Evolutionary conservation across 2,888 invertebrate species (phyloP), one percentile per base, ranked within the genome.

Genomic region (Phanerotoma sp.): DNA sequence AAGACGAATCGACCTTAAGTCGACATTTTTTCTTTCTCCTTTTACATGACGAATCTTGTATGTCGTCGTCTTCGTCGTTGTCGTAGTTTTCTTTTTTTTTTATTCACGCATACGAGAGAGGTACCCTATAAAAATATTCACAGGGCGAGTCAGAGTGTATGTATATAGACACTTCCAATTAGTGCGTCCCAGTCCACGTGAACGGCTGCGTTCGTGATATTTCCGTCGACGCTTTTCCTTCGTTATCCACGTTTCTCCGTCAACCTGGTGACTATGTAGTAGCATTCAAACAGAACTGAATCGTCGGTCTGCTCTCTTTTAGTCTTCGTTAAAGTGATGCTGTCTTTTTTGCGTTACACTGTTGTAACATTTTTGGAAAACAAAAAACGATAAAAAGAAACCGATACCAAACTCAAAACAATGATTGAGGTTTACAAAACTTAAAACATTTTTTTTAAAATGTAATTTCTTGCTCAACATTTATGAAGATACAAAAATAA

Each of bases 201-300:
- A 61, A 61, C 57, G 58, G 57, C 54, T 62, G 56, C 51, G 51
- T 44, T 65, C 68, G 72, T 68, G 75, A 75, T 76, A 77, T 76
- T 77, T 76, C 74, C 74, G 76, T 76, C 76, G 75, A 73, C 76
- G 71, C 53, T 45, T 57, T 57, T 57, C 53, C 61, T 58, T 59
- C 57, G 58, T 61, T 61, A 35, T 9, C 44, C 52, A 54, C 57
- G 58, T 62, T 62, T 58, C 49, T 62, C 52, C 61, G 51, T 58
- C 60, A 57, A 61, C 61, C 54, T 56, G 55, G 51, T 21, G 47
- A 28, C 42, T 51, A 54, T 51, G 54, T 45, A 57, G 55, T 54
- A 46, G 46, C 59, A 22, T 45, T 37, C 33, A 51, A 35, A 47
- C 40, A 47, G 25, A 51, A 28, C 3, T 25, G 18, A 40, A 45